Conservation (phyloP, 1,140 invertebrate species). For the Drosophila persimilis region DNA sequence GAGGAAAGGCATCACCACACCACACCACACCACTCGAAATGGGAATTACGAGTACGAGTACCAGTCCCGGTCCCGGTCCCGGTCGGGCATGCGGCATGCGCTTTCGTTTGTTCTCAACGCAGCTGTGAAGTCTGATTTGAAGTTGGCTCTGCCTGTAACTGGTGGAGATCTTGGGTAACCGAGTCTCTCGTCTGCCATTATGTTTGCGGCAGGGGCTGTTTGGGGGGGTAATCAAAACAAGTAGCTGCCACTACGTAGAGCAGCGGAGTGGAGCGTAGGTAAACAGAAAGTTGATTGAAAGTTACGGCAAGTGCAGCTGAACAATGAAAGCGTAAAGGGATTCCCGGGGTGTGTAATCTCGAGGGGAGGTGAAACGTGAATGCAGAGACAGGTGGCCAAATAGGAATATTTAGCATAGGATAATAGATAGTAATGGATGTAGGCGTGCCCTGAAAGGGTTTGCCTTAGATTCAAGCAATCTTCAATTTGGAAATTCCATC, state of each 20-base stretch:
- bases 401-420: too few species aligned
- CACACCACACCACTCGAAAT: slow-evolving; percentile 37
- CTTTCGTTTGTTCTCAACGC: slow-evolving; percentile 47
- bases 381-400: too few species aligned
- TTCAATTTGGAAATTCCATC: too few species aligned
- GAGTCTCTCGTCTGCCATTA: slow-evolving; percentile 30
- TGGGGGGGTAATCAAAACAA: slow-evolving; percentile 54
- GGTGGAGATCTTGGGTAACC: slow-evolving; percentile 7
- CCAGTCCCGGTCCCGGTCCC: background rate
- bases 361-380: slow-evolving; percentile 1
- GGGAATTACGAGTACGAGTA: slow-evolving; percentile 29
- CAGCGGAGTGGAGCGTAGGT: slow-evolving; percentile 28
- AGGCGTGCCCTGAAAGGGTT: too few species aligned
- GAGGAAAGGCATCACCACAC: slow-evolving; percentile 8
- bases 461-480: too few species aligned
- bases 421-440: background rate
- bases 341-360: background rate
- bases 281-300: slow-evolving; percentile 79
- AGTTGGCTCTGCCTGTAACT: slow-evolving; percentile 4
- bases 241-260: slow-evolving; percentile 34
- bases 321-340: slow-evolving; percentile 37
- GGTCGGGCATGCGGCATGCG: slow-evolving; percentile 38
- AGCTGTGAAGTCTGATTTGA: slow-evolving; percentile 12
- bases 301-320: slow-evolving; percentile 63
- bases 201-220: slow-evolving; percentile 13